Base-by-base conservation (phyloP, 2,888 invertebrate species). In the Tricholauxania praeusta region DNA sequence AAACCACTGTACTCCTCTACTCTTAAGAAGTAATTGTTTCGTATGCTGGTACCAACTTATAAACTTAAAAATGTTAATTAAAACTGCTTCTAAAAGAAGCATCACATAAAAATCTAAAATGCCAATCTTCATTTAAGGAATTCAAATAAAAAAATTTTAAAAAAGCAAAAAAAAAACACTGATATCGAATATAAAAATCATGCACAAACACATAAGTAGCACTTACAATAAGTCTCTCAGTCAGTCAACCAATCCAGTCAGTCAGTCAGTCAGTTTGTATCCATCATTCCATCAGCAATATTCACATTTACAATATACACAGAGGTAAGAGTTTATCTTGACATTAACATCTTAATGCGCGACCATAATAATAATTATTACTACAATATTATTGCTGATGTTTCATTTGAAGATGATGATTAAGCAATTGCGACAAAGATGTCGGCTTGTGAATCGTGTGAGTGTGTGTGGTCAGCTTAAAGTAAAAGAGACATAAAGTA, bases 331-430 rank as follows among this genome's bases (percentile, higher is more conserved):
- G 57, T 71, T 72, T 72, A 72, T 72, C 72, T 72, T 66, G 72
- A 72, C 72, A 63, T 57, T 52, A 72, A 66, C 72, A 72, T 72
- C 72, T 72, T 66, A 65, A 72, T 66, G 72, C 60, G 39, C 51
- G 15, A 57, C 28, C 64, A 65, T 59, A 71, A 66, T 47, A 63
- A 70, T 51, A 60, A 67, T 66, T 55, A 57, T 60, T 59, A 60
- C 52, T 53, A 28, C 51, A 28, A 59, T 22, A n/a, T 14, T 59
- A 22, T 28, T 12, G 59, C 19, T 59, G n/a, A 53, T 17, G n/a
- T 51, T 51, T 32, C 60, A 12, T 60, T n/a, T 19, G 14, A 32
- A 51, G 17, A 17, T 17, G 52, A 69, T 60, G 60, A 69, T 67
- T 67, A 67, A 57, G 67, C 57, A 67, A 67, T 67, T 55, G 55